Base-by-base conservation (phyloP, 92 coral and sea anemone species). In the Plumapathes pennacea region DNA sequence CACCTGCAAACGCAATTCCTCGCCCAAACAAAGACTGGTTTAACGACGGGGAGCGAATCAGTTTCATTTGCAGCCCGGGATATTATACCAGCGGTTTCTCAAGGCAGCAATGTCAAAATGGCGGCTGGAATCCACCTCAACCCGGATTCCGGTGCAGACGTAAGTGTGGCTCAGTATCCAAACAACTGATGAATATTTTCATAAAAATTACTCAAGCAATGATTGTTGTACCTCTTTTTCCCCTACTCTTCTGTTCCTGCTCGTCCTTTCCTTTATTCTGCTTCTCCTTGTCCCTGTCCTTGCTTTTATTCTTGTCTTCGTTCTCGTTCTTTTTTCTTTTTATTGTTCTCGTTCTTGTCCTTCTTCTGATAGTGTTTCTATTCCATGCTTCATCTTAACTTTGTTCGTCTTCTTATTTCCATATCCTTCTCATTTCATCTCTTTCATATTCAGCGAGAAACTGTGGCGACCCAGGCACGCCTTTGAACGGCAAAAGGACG, bases 401-500 rank as follows among this genome's bases (percentile, higher is more conserved):
- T n/a, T n/a, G n/a, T n/a, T n/a, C n/a, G n/a, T n/a, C n/a, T n/a
- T n/a, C n/a, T n/a, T n/a, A n/a, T n/a, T n/a, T n/a, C n/a, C n/a
- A n/a, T n/a, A n/a, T n/a, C n/a, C n/a, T 7, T 0, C 27, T 49
- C 12, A 11, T 24, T 3, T 15, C 21, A 0, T 22, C 6, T 20
- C 26, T 25, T 37, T 17, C 38, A 2, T 25, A 31, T 25, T 36
- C 54, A 83, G 89, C 71, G 32, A 50, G 42, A 19, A 83, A 80
- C 55, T 85, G 88, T 23, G 80, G 88, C 10, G 84, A 74, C 43
- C 94, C 88, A 17, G 88, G 84, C 27, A 44, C 68, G n/a, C 94
- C 81, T 19, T 12, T 37, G 15, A 62, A 74, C 50, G 94, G 82
- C 12, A 23, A 57, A 21, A 72, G 87, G 13, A 33, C 30, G 3